phyloP scores from a whole-genome alignment of 1,140 invertebrate species.

The Uloborus diversus region DNA sequence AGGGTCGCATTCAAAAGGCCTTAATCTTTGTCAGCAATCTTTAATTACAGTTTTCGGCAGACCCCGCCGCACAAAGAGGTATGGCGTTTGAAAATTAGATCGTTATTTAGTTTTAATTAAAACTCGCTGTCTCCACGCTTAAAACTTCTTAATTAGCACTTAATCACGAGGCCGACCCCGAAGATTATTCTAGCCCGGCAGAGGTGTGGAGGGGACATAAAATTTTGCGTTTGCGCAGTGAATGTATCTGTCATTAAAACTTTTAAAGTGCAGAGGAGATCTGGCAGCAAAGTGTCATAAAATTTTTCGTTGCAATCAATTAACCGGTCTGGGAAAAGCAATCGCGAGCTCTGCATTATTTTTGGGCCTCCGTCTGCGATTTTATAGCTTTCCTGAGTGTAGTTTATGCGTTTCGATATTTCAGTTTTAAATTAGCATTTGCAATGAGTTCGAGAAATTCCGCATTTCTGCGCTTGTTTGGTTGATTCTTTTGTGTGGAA shows the following conservation, averaged over 20 bases:
- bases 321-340: neutral
- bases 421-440: too few species aligned
- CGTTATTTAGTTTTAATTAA: conserved; percentile 57
- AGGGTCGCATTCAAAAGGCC: too few species aligned
- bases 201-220: neutral
- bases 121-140: conserved; percentile 29
- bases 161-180: conserved; percentile 29
- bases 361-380: neutral
- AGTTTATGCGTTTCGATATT: neutral
- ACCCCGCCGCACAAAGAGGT: conserved; percentile 19
- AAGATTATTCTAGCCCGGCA: conserved; percentile 8
- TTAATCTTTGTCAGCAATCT: conserved; percentile 54
- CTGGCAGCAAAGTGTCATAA: conserved; percentile 5
- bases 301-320: conserved; percentile 22
- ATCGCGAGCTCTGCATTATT: neutral
- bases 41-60: conserved; percentile 49
- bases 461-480: too few species aligned
- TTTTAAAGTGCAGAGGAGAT: conserved; percentile 16
- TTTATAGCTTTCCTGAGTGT: neutral
- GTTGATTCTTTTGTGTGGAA: too few species aligned
- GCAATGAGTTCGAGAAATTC: too few species aligned
- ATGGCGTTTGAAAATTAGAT: conserved; percentile 52
- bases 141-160: conserved; percentile 55
- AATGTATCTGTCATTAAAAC: conserved; percentile 5
- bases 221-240: neutral